Evolutionary conservation across 2,113 vertebrate genomes (phyloP), one percentile per base, ranked within the genome.

Genomic region (Rhinogobius similis): DNA sequence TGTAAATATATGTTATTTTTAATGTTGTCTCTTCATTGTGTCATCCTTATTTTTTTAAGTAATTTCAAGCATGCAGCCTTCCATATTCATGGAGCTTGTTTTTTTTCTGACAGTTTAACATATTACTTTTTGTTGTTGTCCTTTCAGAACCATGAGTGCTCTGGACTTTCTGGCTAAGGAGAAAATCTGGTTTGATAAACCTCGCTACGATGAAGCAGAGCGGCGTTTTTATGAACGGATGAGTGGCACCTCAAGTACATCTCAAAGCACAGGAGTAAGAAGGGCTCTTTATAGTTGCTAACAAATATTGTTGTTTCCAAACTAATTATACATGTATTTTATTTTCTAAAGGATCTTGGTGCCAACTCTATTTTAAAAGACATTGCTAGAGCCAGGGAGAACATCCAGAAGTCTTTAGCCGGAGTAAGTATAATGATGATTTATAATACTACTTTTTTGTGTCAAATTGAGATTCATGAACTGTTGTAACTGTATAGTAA

Each of bases 401-500:
- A 98, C 94, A 99, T 99, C 93, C 97, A 99, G 95, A 99, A 97
- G 84, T 99, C 97, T 68, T 94, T 99, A 82, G 96, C 97, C 70
- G 97, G 97, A 89, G 97, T 98, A 87, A 97, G 97, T 95, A 64
- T 41, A 7, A 32, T 32, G 10, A 41, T 10, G 2, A n/a, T 41
- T 41, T 10, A 41, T 12, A 0, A 55, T 26, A 14, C 52, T 13
- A 8, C 23, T 23, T 55, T 55, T 55, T 24, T 55, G 21, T 55
- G 48, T 21, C 23, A 10, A 20, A 9, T 24, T 23, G 20, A 24
- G 52, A 55, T 55, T 55, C 12, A 24, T 55, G 23, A 10, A 24
- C 50, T 53, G 50, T 23, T 23, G 50, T 41, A 41, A 41, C 29
- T 29, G 2, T 36, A 1, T 36, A 36, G 32, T 36, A 5, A 8